A percentile compares a stretch with the other conserved stretches of the same genome.
These are phyloP conservation scores for Sarcophaga rosellei DNA, from an alignment of 2,888 invertebrate genomes.

Conservation along the genomic window DNA sequence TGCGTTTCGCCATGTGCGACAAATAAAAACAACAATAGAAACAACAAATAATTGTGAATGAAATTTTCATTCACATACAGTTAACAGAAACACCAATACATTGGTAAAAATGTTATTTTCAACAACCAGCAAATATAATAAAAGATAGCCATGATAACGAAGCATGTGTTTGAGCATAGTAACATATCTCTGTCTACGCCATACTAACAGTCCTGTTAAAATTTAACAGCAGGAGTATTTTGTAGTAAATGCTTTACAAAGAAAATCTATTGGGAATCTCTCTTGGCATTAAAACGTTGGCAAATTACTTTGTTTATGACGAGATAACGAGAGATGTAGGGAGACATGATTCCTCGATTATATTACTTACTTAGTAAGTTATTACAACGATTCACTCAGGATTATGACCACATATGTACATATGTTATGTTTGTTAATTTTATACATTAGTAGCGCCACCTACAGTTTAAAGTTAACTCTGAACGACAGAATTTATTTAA, in stretches of 20 bases:
- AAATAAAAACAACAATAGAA: background rate
- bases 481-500: too few species aligned
- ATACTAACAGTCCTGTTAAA: background rate
- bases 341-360: too few species aligned
- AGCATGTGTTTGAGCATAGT: background rate
- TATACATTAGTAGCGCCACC: too few species aligned
- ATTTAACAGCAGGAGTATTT: background rate
- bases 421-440: too few species aligned
- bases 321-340: too few species aligned
- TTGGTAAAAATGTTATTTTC: too few species aligned
- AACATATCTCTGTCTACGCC: background rate
- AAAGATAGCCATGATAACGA: background rate
- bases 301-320: background rate
- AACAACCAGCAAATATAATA: background rate
- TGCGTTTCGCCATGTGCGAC: conserved; percentile 57
- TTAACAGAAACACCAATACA: too few species aligned
- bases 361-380: too few species aligned
- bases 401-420: too few species aligned
- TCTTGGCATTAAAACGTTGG: background rate
- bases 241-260: background rate
- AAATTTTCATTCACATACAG: conserved; percentile 35
- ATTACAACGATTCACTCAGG: too few species aligned
- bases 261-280: background rate
- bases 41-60: conserved; percentile 49
- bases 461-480: too few species aligned